Base-by-base conservation (phyloP, 1,140 invertebrate genomes). In the Drosophila ogumai region DNA sequence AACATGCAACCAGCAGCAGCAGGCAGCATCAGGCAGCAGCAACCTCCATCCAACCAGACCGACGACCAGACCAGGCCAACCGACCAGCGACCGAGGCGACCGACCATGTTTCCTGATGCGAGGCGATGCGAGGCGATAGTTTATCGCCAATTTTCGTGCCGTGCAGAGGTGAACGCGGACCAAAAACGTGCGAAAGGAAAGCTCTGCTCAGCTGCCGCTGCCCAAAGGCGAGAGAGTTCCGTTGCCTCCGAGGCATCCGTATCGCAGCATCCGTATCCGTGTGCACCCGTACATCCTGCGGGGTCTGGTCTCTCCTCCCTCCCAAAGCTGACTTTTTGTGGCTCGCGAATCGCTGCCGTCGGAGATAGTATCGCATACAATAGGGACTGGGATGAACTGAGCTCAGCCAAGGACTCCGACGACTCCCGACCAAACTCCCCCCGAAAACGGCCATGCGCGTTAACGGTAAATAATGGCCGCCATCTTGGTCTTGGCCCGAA, bases 71-170 rank as follows among this genome's bases (percentile, higher is more conserved):
- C n/a, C 64, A 61, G 61, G 55, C 71, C 63, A 52, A 69, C 36
- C 66, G 38, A 55, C 69, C 79, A 63, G 54, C 77, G 40, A 75
- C 65, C 85, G 56, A 82, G 69, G 84, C 78, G 72, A 90, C 81
- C 85, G 85, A 90, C 91, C 91, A 91, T 92, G 90, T 91, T 92
- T 92, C 91, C 91, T 91, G 91, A 92, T 92, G 91, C 91, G 91
- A 91, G 84, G 90, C 85, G 90, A 91, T 82, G 90, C 85, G 90
- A 92, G 86, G 90, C 87, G 91, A 92, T 92, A 92, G 91, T 92
- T 92, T 92, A 92, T 92, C 91, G 91, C 91, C 84, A 92, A 92
- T 92, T 91, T 92, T 92, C 91, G 90, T 92, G 91, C 91, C 88
- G 91, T 92, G 91, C 88, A 92, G 91, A 92, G 90, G 91, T 92